Evolutionary conservation across 2,888 invertebrate genomes (phyloP).

Genomic region (Blera fallax): DNA sequence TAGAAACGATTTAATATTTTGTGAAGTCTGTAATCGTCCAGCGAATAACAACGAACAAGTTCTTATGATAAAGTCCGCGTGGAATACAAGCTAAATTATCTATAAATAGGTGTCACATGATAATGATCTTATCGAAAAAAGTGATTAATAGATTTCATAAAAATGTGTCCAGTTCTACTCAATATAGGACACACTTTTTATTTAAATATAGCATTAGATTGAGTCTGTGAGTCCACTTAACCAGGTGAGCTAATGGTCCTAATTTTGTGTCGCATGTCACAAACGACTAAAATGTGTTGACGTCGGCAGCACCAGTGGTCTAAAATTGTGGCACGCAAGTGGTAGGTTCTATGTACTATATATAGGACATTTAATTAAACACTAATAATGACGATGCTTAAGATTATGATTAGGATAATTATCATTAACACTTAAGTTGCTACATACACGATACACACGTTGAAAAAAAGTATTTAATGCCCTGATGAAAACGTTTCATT

Average conservation of each 20-base stretch:
- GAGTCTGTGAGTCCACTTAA: neutral
- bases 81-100: too few relatives aligned
- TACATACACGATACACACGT: too few relatives aligned
- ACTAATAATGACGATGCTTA: neutral
- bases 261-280: neutral
- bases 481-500: neutral
- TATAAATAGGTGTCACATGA: too few relatives aligned
- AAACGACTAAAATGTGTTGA: neutral
- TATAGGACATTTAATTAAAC: neutral
- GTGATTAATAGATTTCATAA: neutral
- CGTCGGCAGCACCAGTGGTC: neutral
- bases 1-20: too few relatives aligned
- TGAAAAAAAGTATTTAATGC: too few relatives aligned
- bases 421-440: neutral
- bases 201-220: neutral
- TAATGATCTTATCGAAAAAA: neutral
- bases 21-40: too few relatives aligned
- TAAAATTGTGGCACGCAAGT: neutral
- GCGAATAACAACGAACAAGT: too few relatives aligned
- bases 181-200: neutral
- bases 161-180: neutral
- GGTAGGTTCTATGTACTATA: neutral
- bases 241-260: conserved; percentile 8
- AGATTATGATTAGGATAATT: neutral
- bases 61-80: too few relatives aligned